Evolutionary conservation across 2,797 vertebrate genomes (phyloP).

Genomic region (Cyprinella venusta): DNA sequence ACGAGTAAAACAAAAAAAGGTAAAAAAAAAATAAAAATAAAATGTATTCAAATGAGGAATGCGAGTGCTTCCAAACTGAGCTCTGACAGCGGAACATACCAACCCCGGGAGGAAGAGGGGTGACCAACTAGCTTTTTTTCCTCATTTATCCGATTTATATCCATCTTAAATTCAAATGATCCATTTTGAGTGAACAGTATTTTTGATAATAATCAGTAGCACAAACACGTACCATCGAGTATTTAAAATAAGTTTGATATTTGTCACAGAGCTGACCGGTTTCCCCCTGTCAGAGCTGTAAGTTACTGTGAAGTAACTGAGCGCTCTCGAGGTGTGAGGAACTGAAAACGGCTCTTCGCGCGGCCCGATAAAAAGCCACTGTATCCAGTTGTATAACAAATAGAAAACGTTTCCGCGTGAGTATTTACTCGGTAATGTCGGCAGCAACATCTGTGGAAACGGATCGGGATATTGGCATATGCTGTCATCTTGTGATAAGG

Average conservation of each 20-base stretch:
- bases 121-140: rapidly evolving
- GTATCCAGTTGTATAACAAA: conserved; percentile 25
- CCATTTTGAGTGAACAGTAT: rapidly evolving
- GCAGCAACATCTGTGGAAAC: conserved; percentile 31
- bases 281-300: background rate
- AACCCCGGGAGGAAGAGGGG: conserved; percentile 19
- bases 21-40: background rate
- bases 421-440: conserved; percentile 52
- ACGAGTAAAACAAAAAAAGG: no score
- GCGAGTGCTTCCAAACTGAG: conserved; percentile 17
- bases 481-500: conserved; percentile 54
- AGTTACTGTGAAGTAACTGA: background rate
- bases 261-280: background rate
- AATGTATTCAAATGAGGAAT: background rate
- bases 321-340: conserved; percentile 52
- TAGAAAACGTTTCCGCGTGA: conserved; percentile 2
- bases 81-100: conserved; percentile 46
- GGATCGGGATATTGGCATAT: conserved; percentile 41
- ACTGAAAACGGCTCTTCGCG: conserved; percentile 52
- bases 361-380: conserved; percentile 26
- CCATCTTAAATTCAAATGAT: rapidly evolving
- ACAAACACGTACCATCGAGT: rapidly evolving
- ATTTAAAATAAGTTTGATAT: background rate
- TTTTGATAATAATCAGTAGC: rapidly evolving
- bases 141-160: background rate